Conservation (phyloP, 2,113 vertebrate species). For the Cyanoderma ruficeps region DNA sequence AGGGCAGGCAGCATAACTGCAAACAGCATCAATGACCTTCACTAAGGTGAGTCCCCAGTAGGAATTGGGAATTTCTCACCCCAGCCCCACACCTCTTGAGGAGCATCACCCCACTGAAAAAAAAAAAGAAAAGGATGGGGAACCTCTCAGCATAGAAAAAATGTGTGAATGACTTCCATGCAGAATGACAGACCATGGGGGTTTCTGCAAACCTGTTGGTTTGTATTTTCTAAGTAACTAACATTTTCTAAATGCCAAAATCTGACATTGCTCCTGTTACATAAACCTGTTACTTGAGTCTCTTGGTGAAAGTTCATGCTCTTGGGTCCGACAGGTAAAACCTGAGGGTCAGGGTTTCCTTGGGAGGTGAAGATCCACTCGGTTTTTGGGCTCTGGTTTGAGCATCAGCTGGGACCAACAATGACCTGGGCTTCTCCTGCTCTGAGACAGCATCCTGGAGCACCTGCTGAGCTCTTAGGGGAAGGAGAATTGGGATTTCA, state of each 20-base stretch:
- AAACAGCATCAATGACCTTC: not conserved
- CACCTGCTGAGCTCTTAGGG: not conserved
- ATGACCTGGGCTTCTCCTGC: not conserved
- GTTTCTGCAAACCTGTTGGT: not conserved
- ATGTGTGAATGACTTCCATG: not conserved
- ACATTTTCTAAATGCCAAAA: not conserved
- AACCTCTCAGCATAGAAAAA: not conserved
- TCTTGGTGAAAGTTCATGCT: not conserved
- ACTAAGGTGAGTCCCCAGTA: not conserved
- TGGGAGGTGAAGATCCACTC: not conserved
- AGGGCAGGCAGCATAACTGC: not conserved
- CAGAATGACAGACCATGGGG: not conserved
- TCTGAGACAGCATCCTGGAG: not conserved
- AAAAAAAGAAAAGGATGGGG: not conserved
- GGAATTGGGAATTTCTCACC: not conserved
- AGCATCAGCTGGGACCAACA: accelerated
- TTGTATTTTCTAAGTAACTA: not conserved
- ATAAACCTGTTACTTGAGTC: not conserved
- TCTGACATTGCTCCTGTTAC: accelerated
- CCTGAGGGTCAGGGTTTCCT: not conserved
- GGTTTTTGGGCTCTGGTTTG: not conserved
- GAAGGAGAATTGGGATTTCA: not conserved
- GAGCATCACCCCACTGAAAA: not conserved
- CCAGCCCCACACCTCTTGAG: not conserved
- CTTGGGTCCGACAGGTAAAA: not conserved